phyloP scores from a whole-genome alignment of 2,888 invertebrate genomes.

The Tyria jacobaeae region DNA sequence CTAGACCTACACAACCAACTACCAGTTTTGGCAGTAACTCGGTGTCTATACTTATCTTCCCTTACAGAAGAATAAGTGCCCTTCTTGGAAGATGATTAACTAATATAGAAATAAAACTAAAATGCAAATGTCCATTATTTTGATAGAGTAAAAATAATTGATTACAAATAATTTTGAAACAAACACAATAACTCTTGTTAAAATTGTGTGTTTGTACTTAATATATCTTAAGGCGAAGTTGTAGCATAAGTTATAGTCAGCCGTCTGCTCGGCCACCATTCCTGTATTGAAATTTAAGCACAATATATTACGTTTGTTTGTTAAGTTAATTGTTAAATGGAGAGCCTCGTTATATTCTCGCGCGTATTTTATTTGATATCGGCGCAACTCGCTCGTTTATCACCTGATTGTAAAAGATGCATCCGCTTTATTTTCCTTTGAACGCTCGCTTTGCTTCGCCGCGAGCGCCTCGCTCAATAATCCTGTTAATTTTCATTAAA shows the following conservation, averaged over 20 bases:
- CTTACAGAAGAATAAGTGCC: too few relatives aligned
- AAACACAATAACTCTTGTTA: slow-evolving; percentile 64
- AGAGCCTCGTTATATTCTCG: slow-evolving; percentile 79
- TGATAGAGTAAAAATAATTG: slow-evolving; percentile 51
- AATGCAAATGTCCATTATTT: not conserved
- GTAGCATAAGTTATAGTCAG: slow-evolving; percentile 65
- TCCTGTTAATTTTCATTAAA: slow-evolving; percentile 64
- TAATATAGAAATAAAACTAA: too few relatives aligned
- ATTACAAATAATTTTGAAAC: slow-evolving; percentile 62
- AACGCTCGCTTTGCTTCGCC: slow-evolving; percentile 56
- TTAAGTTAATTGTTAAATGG: slow-evolving; percentile 87
- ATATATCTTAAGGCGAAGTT: slow-evolving; percentile 58
- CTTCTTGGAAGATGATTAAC: too few relatives aligned
- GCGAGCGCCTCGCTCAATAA: slow-evolving; percentile 49
- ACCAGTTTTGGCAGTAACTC: too few relatives aligned
- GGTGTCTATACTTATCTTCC: too few relatives aligned
- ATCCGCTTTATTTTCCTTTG: slow-evolving; percentile 67
- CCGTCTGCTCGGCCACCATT: slow-evolving; percentile 68
- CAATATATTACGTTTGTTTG: slow-evolving; percentile 87
- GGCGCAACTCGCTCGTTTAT: slow-evolving; percentile 65
- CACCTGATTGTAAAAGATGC: slow-evolving; percentile 83
- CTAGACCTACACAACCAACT: too few relatives aligned
- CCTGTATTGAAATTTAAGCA: slow-evolving; percentile 83
- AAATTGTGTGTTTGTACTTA: slow-evolving; percentile 58
- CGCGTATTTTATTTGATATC: slow-evolving; percentile 78